phyloP scores from a whole-genome alignment of 2,797 vertebrate species.

The Labroides dimidiatus region DNA sequence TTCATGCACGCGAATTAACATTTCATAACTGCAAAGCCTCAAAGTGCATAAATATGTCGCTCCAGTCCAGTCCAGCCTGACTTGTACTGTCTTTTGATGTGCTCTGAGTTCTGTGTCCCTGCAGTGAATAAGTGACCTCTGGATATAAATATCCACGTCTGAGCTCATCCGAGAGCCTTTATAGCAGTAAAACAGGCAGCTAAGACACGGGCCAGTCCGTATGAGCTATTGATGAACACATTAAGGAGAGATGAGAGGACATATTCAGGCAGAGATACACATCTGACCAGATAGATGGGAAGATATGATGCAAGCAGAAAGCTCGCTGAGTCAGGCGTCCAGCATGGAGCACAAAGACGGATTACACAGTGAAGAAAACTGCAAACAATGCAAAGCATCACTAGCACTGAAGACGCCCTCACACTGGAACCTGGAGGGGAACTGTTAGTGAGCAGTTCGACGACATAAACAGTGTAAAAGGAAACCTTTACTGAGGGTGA shows the following conservation, averaged over 20 bases:
- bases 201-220: conserved; percentile 18
- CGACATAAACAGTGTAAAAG: conserved; percentile 23
- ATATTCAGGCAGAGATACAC: conserved; percentile 33
- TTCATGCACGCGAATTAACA: background rate
- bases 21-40: background rate
- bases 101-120: conserved; percentile 6
- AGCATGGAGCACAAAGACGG: conserved; percentile 29
- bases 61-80: background rate
- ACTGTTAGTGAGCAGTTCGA: background rate
- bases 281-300: conserved; percentile 52
- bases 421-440: conserved; percentile 6
- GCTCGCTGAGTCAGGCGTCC: conserved; percentile 46
- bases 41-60: background rate
- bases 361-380: conserved; percentile 47
- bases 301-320: conserved; percentile 64
- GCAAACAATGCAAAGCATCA: conserved; percentile 50
- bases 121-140: conserved; percentile 36
- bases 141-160: conserved; percentile 54
- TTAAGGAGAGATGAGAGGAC: conserved; percentile 45
- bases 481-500: conserved; percentile 1
- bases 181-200: conserved; percentile 12
- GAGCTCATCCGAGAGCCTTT: conserved; percentile 24
- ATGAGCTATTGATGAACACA: conserved; percentile 49
- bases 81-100: conserved; percentile 1
- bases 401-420: conserved; percentile 21